phyloP scores from a whole-genome alignment of 2,113 vertebrate genomes.

The Leucosticte australis region DNA sequence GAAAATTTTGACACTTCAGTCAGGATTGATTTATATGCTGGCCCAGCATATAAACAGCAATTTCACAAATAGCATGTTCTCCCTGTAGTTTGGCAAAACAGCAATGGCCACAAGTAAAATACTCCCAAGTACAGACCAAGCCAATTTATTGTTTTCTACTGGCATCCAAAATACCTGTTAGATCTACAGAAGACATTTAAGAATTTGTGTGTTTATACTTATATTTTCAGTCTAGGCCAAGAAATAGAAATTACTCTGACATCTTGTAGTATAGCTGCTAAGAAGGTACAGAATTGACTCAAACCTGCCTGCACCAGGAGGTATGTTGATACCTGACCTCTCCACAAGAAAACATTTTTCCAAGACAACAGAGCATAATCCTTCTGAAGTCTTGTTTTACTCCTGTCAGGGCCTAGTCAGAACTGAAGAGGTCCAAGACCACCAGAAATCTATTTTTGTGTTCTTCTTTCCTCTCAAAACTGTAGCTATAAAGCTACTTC shows the following conservation, averaged over 20 bases:
- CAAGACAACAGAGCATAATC: neutral
- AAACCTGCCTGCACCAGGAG: neutral
- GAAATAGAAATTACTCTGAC: neutral
- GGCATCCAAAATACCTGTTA: neutral
- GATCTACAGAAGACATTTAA: neutral
- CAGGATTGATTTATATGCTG: neutral
- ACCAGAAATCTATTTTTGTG: neutral
- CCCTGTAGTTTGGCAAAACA: neutral
- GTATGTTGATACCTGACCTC: neutral
- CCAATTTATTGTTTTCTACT: neutral
- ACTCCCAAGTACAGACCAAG: neutral
- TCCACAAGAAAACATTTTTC: neutral
- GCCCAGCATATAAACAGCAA: neutral
- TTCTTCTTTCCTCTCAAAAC: neutral
- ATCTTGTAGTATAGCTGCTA: neutral
- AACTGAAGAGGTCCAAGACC: neutral
- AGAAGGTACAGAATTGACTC: neutral
- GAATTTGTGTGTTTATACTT: rapidly evolving
- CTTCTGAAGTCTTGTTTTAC: neutral
- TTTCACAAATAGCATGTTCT: neutral
- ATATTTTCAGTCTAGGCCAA: neutral
- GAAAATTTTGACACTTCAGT: neutral
- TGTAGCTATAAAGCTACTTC: neutral
- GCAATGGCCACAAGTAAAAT: neutral
- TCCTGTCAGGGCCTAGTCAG: neutral